Evolutionary conservation across 23 tunicate species (phyloP), one percentile per base, ranked within the genome.

Genomic region (Botrylloides violaceus): DNA sequence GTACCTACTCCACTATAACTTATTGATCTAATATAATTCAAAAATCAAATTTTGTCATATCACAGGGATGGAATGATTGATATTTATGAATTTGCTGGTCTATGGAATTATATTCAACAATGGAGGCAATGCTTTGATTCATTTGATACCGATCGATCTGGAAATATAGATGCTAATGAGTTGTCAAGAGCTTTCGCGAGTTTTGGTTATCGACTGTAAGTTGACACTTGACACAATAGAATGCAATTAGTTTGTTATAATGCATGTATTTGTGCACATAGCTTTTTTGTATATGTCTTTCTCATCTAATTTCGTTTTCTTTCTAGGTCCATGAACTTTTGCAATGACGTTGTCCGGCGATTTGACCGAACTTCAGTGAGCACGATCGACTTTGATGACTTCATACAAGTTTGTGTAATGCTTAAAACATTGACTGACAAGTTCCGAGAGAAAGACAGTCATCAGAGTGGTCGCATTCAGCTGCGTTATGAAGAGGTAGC

Each of bases 81-180:
- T 58, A 36, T 89, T 12, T 32, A 78, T 3, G 96, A 89, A 58
- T 89, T 89, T 68, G 31, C 83, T 35, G 64, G 84, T 2, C 49
- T 89, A 58, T 89, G 96, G 96, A 66, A 78, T 24, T 89, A 83
- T 64, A 89, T 89, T 32, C 96, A 89, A 57, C 83, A 83, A 26
- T 89, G 96, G 96, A 71, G 96, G 31, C 68, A 71, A 26, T 89
- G 96, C 49, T 89, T 89, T 68, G 96, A 89, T 74, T 79, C 84
- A 7, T 89, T 83, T 53, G 96, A 89, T 66, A 72, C 77, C 3
- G 96, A 89, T 64, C 55, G 82, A 33, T 82, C 89, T 21, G 96
- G 96, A 48, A 82, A 83, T 36, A 89, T 89, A 22, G 86, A 81
- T 48, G 59, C 75, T 0, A 36, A 65, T 3, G 96, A 89, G 66